Percentiles rank a stretch among this genome's conserved stretches.
These are phyloP conservation scores for Hermetia illucens DNA, from an alignment of 1,140 invertebrate species.

Conservation along the genomic window DNA sequence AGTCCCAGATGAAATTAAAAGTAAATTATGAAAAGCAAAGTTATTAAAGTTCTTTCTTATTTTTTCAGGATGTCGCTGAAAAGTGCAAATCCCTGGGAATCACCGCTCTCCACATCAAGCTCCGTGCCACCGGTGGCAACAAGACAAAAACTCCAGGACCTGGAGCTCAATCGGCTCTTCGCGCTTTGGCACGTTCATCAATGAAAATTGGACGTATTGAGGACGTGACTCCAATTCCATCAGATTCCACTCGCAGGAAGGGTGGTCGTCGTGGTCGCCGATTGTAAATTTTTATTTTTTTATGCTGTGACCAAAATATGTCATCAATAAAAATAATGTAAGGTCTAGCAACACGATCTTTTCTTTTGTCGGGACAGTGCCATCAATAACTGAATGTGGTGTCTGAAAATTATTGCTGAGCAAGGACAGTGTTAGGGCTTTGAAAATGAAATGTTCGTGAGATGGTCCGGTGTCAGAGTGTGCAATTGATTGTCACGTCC, in stretches of 20 bases:
- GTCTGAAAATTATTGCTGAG: too few species aligned
- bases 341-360: too few species aligned
- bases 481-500: too few species aligned
- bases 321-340: too few species aligned
- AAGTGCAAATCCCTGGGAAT: constrained; percentile 95
- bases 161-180: constrained; percentile 93
- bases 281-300: constrained; percentile 63
- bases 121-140: constrained; percentile 96
- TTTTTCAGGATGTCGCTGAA: constrained; percentile 88
- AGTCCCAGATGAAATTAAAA: too few species aligned
- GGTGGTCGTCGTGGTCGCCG: constrained; percentile 97
- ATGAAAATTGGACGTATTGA: constrained; percentile 99
- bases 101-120: constrained; percentile 94
- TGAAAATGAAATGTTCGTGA: too few species aligned
- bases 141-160: constrained; percentile 97
- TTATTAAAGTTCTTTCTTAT: constrained; percentile 5
- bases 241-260: constrained; percentile 97
- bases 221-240: constrained; percentile 99
- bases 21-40: too few species aligned
- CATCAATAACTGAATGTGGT: too few species aligned
- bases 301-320: too few species aligned
- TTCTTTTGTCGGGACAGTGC: too few species aligned
- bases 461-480: too few species aligned
- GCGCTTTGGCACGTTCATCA: constrained; percentile 92
- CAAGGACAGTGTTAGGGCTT: too few species aligned